Conservation (phyloP, 2,888 invertebrate species). For the Sinotaia quadrata region DNA sequence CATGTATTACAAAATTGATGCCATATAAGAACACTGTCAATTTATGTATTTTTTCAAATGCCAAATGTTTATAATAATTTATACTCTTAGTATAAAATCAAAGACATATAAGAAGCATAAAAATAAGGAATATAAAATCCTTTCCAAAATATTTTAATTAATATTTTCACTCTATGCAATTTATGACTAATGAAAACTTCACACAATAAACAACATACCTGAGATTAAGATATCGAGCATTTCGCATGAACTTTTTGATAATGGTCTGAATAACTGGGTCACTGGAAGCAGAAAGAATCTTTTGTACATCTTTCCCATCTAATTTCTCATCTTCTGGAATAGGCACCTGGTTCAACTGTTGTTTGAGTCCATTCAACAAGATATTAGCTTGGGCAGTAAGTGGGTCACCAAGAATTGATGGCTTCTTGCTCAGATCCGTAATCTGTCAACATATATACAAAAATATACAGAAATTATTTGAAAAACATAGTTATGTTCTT, state of each 20-base stretch:
- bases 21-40: too few relatives aligned
- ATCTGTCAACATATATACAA: constrained; percentile 13
- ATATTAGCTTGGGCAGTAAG: constrained; percentile 65
- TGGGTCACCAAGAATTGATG: constrained; percentile 71
- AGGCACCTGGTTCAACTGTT: constrained; percentile 44
- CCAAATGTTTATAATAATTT: too few relatives aligned
- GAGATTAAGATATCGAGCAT: constrained; percentile 50
- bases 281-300: background rate
- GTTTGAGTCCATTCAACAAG: constrained; percentile 72
- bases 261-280: constrained; percentile 17
- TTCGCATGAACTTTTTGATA: constrained; percentile 36
- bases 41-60: too few relatives aligned
- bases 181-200: background rate
- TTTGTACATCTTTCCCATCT: constrained; percentile 10
- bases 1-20: too few relatives aligned
- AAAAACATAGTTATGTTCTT: too few relatives aligned
- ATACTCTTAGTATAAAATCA: too few relatives aligned
- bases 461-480: background rate
- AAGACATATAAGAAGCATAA: too few relatives aligned
- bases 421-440: constrained; percentile 35
- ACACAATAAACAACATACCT: background rate
- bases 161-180: too few relatives aligned
- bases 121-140: too few relatives aligned
- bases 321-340: constrained; percentile 19
- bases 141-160: too few relatives aligned